Evolutionary conservation across 2,797 vertebrate genomes (phyloP).

Genomic region (Acipenser oxyrinchus): DNA sequence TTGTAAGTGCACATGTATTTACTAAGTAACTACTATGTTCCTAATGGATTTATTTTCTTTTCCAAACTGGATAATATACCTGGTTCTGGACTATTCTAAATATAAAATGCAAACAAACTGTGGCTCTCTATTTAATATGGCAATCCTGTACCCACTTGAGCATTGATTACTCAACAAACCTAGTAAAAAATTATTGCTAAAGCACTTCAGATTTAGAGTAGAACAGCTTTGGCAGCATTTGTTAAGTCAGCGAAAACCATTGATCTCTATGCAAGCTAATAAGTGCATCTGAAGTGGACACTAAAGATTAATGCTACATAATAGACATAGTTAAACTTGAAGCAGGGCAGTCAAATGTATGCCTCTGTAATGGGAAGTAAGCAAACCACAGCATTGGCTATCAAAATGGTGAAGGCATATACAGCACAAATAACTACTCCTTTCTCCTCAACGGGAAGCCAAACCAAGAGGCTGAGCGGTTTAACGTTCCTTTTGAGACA

Average conservation of each 20-base stretch:
- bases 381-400: neutral
- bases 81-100: too few relatives aligned
- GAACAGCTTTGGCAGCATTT: constrained; percentile 3
- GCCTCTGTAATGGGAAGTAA: neutral
- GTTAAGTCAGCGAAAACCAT: neutral
- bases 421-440: too few relatives aligned
- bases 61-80: too few relatives aligned
- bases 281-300: neutral
- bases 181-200: neutral
- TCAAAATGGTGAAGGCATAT: too few relatives aligned
- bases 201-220: neutral
- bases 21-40: too few relatives aligned
- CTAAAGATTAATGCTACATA: constrained; percentile 1
- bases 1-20: too few relatives aligned
- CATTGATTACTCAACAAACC: neutral
- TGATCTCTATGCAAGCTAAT: neutral
- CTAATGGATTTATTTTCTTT: too few relatives aligned
- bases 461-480: too few relatives aligned
- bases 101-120: too few relatives aligned
- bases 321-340: neutral
- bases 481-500: too few relatives aligned
- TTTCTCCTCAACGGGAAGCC: too few relatives aligned
- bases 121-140: neutral
- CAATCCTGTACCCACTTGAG: neutral
- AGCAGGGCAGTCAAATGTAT: neutral